Base-by-base conservation (phyloP, 2,888 invertebrate species). In the Lithophane socia region DNA sequence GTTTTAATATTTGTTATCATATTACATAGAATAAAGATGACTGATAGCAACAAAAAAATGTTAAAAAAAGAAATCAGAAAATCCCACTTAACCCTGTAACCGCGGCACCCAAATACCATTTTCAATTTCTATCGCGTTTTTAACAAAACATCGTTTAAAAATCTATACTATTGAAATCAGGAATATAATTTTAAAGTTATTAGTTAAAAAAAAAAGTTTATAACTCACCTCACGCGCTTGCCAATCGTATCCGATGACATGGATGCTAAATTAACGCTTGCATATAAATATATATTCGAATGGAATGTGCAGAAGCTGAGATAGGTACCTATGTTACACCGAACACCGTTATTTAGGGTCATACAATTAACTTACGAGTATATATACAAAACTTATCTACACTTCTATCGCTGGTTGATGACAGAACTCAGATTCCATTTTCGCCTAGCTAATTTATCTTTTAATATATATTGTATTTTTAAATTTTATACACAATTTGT, bases 241-340 rank as follows among this genome's bases (percentile, higher is more conserved):
- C 93, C 94, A 92, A 91, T 88, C 68, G 65, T 80, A 82, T 77
- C 83, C 84, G 85, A 85, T 87, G 86, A 86, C 77, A 83, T 83
- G 86, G 88, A 92, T 94, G 95, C 96, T 95, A 96, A 96, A 96
- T 96, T 94, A 91, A 95, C 88, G 90, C 96, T 96, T 95, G 96
- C 88, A 92, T 92, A 96, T 96, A 96, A 96, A 96, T 96, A 96
- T 93, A 95, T 94, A 95, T 95, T 94, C 77, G 81, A 92, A 92
- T 93, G 94, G 93, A 95, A 94, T 92, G 95, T 96, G 94, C 93
- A 92, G 93, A 96, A 96, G 95, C 95, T 88, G 93, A 94, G 95
- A 95, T 95, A 96, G 96, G 96, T 93, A 95, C 95, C 94, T 95
- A 95, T 94, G 91, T 94, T 95, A 96, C 94, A 96, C 96, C 96